Evolutionary conservation across 2,113 vertebrate genomes (phyloP).

Genomic region (Vanacampus margaritifer): DNA sequence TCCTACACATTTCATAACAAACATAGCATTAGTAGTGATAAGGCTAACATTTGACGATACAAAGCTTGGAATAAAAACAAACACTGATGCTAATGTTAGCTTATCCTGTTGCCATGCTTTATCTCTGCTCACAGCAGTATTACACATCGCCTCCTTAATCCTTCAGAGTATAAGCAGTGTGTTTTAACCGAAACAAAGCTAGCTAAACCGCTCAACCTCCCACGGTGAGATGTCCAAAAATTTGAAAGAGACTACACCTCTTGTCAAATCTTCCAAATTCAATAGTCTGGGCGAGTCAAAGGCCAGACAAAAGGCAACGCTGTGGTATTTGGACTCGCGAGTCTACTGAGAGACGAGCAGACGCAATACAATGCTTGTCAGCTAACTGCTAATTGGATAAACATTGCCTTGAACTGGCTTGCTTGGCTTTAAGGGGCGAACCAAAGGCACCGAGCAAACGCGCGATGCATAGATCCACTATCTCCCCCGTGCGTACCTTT

Average conservation of each 20-base stretch:
- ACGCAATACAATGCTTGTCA: constrained; percentile 44
- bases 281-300: constrained; percentile 56
- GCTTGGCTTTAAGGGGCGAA: constrained; percentile 45
- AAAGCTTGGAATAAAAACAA: background rate
- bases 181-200: constrained; percentile 34
- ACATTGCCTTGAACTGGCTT: constrained; percentile 44
- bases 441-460: constrained; percentile 48
- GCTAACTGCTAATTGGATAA: constrained; percentile 56
- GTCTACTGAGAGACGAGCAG: constrained; percentile 39
- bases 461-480: constrained; percentile 46
- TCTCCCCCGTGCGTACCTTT: constrained; percentile 24
- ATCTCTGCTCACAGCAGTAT: constrained; percentile 37
- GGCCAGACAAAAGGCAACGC: constrained; percentile 46
- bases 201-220: constrained; percentile 40
- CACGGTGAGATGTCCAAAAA: constrained; percentile 33
- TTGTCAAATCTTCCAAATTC: constrained; percentile 60
- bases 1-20: background rate
- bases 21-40: background rate
- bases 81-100: background rate
- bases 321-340: constrained; percentile 48
- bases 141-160: constrained; percentile 26
- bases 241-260: constrained; percentile 32
- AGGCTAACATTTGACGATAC: background rate
- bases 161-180: constrained; percentile 34
- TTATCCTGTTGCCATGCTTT: background rate